A percentile compares a stretch with the other conserved stretches of the same genome.
These are phyloP conservation scores for Grapholita molesta DNA, from an alignment of 1,140 invertebrate genomes.

Conservation along the genomic window DNA sequence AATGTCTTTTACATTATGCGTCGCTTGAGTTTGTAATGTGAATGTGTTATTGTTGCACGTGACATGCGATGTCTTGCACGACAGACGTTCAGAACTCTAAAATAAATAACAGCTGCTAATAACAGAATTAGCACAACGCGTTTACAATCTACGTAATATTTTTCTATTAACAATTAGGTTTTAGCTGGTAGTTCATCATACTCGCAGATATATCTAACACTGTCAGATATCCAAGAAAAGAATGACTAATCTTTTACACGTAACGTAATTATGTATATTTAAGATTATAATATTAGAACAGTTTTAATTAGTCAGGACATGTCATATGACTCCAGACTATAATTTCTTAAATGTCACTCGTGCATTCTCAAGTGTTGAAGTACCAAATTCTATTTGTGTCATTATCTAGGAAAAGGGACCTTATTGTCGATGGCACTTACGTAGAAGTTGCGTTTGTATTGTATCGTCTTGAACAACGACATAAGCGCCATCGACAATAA, in stretches of 20 bases:
- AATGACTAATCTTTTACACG: background rate
- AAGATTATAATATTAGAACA: background rate
- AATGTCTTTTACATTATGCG: background rate
- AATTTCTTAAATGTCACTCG: too few species aligned
- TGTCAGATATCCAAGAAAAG: background rate
- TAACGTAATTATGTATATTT: background rate
- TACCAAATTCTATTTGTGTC: too few species aligned
- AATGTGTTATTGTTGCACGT: constrained; percentile 13
- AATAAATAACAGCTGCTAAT: background rate
- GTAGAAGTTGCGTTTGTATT: too few species aligned
- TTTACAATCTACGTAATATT: background rate
- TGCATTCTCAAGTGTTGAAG: too few species aligned
- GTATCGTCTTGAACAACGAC: too few species aligned
- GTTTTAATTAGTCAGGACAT: background rate
- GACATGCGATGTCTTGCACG: constrained; percentile 1
- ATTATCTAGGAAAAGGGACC: too few species aligned
- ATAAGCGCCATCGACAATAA: too few species aligned
- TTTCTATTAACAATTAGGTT: constrained; percentile 12
- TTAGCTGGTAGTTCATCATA: background rate
- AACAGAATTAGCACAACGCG: background rate
- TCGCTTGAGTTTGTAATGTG: background rate
- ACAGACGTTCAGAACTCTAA: background rate
- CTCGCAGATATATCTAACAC: background rate
- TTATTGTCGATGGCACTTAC: too few species aligned
- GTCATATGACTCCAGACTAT: background rate